Conservation (phyloP, 2,797 vertebrate genomes). For the Chelonia mydas region DNA sequence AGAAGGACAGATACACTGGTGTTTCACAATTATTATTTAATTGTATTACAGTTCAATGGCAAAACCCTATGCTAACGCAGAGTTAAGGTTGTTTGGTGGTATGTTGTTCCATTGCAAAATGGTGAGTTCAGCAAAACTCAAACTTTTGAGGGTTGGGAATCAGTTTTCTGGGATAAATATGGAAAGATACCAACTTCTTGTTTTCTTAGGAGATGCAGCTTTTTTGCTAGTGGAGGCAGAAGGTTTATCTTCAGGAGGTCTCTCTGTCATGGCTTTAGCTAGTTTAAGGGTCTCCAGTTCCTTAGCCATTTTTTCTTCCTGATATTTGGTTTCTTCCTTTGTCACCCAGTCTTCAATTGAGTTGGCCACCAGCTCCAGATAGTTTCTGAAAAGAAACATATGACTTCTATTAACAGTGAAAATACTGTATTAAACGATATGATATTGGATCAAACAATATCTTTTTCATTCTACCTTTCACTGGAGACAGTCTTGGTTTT, state of each 20-base stretch:
- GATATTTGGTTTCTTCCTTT: constrained; percentile 85
- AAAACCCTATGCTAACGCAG: neutral
- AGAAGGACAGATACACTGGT: neutral
- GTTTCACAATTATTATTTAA: neutral
- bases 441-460: neutral
- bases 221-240: constrained; percentile 30
- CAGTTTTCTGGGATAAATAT: neutral
- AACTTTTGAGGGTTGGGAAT: neutral
- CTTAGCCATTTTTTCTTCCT: constrained; percentile 75
- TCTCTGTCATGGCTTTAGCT: constrained; percentile 28
- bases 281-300: constrained; percentile 55
- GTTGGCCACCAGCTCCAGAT: constrained; percentile 88
- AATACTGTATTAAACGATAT: neutral
- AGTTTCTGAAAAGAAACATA: constrained; percentile 82
- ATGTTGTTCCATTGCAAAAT: neutral
- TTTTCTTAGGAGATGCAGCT: constrained; percentile 37
- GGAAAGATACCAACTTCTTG: constrained; percentile 54
- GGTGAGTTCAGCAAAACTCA: neutral
- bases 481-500: neutral
- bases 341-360: constrained; percentile 87
- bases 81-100: neutral
- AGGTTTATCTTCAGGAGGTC: constrained; percentile 12
- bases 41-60: neutral
- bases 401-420: neutral
- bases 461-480: neutral